These are phyloP conservation scores for Drosophila sproati DNA, from an alignment of 1,140 invertebrate genomes.

Conservation along the genomic window DNA sequence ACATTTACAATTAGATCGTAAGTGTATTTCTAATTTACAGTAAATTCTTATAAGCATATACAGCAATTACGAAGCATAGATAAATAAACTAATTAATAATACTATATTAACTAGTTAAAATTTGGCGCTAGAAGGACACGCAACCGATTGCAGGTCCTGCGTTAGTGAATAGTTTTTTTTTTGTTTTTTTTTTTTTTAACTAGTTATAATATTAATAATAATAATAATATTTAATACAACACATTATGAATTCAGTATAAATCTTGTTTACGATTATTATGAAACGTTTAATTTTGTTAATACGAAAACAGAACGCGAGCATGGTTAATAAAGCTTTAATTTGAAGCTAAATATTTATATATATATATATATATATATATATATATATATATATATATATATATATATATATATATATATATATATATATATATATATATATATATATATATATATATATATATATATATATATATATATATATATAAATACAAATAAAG, in stretches of 20 bases:
- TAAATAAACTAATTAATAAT: conserved; percentile 42
- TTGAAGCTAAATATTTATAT: conserved; percentile 82
- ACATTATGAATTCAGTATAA: conserved; percentile 58
- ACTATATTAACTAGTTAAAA: conserved; percentile 36
- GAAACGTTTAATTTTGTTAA: conserved; percentile 82
- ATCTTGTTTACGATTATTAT: conserved; percentile 78
- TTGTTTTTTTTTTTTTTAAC: conserved; percentile 53
- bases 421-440: conserved; percentile 6
- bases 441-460: conserved; percentile 29
- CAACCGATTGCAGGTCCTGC: conserved; percentile 19
- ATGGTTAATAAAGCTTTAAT: conserved; percentile 85
- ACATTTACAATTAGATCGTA: conserved; percentile 49
- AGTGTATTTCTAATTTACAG: conserved; percentile 47
- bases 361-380: conserved; percentile 59
- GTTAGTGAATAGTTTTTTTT: conserved; percentile 27
- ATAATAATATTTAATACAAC: conserved; percentile 29
- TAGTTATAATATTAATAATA: conserved; percentile 58
- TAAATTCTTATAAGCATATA: conserved; percentile 56
- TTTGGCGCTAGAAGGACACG: conserved; percentile 29
- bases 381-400: conserved; percentile 29
- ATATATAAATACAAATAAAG: conserved; percentile 43
- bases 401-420: conserved; percentile 29
- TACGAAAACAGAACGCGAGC: conserved; percentile 82
- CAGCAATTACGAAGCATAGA: conserved; percentile 17
- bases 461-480: conserved; percentile 35